Evolutionary conservation across 2,888 invertebrate genomes (phyloP).

Genomic region (Drosophila prostipennis): DNA sequence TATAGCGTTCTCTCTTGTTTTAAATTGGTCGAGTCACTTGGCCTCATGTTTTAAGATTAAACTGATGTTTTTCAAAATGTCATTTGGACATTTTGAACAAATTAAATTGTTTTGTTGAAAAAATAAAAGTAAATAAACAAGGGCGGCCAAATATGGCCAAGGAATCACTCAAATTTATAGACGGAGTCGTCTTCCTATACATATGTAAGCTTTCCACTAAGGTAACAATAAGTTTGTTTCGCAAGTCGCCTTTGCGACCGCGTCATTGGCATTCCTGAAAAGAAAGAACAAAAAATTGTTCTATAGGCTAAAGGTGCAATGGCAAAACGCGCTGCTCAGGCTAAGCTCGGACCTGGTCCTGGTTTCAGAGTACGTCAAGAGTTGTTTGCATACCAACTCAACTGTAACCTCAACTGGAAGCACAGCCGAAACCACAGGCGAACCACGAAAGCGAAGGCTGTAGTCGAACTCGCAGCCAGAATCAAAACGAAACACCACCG

Average conservation of each 20-base stretch:
- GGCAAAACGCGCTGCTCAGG: slow-evolving; percentile 8
- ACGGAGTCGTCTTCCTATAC: background rate
- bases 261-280: slow-evolving; percentile 29
- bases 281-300: slow-evolving; percentile 53
- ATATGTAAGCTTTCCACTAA: background rate
- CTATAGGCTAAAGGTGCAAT: slow-evolving; percentile 64
- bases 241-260: slow-evolving; percentile 20
- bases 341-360: slow-evolving; percentile 15
- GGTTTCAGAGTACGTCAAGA: slow-evolving; percentile 16
- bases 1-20: too few species aligned
- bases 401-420: slow-evolving; percentile 28
- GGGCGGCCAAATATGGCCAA: too few species aligned
- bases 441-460: slow-evolving; percentile 6
- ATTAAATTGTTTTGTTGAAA: too few species aligned
- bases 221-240: slow-evolving; percentile 8
- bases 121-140: background rate
- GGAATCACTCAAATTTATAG: too few species aligned
- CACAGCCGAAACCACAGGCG: slow-evolving; percentile 16
- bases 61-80: too few species aligned
- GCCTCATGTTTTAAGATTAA: too few species aligned
- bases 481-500: slow-evolving; percentile 42
- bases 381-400: slow-evolving; percentile 65
- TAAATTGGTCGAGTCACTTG: too few species aligned
- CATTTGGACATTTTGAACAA: too few species aligned
- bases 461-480: slow-evolving; percentile 15